Evolutionary conservation across 2,113 vertebrate species (phyloP), one percentile per base, ranked within the genome.

Genomic region (Rhea americana): DNA sequence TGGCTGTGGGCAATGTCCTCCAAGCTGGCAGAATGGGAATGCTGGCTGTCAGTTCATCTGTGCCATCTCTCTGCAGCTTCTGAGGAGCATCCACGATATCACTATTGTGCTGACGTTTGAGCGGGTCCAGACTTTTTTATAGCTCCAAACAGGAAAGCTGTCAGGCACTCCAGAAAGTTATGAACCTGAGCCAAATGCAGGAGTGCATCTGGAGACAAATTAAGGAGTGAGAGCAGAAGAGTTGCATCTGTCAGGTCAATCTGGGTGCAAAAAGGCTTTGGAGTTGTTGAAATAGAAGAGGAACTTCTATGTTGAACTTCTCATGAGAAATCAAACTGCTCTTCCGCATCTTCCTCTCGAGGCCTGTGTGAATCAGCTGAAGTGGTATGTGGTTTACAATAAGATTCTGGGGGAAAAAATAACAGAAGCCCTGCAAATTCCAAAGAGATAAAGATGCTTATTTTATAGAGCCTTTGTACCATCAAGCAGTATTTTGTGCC

Each of bases 181-280:
- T 89, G 93, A 86, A 88, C 48, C 88, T 35, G 86, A 96, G 97
- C 97, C 97, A 98, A 96, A 91, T 35, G 82, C 92, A 97, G 30
- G 28, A 58, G 16, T 58, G 55, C 30, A 18, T 58, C 32, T 58
- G 55, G 55, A 58, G 96, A 95, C 94, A 97, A 97, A 96, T 97
- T 92, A 96, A 92, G 91, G 93, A 97, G 93, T 61, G 94, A 89
- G 71, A 95, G 89, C 87, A 93, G 96, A 97, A 94, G 90, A 96
- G 79, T 95, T 94, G 89, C 96, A 97, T 97, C 96, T 98, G 97
- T 87, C 83, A 80, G 97, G 96, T 97, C 96, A 96, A 91, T 84
- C 96, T 96, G 95, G 95, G 92, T 97, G 96, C 93, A 97, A 92
- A 93, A 90, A 1, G 5, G 79, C 74, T 95, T 76, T 73, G 66